Evolutionary conservation across 2,888 invertebrate species (phyloP), one percentile per base, ranked within the genome.

Genomic region (Stictocephala bisonia): DNA sequence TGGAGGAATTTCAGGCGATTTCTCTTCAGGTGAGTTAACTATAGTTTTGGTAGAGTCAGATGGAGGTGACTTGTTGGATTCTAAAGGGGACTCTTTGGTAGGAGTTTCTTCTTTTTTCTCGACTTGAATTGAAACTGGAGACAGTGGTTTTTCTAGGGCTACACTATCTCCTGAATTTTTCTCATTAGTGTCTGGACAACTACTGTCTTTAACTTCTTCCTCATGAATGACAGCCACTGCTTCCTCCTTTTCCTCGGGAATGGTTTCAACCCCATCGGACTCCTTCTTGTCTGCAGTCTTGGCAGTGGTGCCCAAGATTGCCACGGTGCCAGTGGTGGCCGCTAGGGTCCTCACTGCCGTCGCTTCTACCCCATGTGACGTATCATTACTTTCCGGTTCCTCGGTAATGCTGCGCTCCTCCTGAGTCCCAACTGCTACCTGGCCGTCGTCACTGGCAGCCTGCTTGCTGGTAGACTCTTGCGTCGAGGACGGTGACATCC

Each of bases 261-360:
- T 64, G 2, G 64, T 64, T 11, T 74, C 56, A 11, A 35, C 11
- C 9, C 29, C 35, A 3, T 76, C 71, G 6, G 71, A 71, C 13
- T 40, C 44, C 31, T 29, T 56, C 20, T 69, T 66, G 15, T 72
- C 71, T 48, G 41, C 64, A 26, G 75, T 77, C 70, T 79, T 78
- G 35, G 80, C 80, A 1, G 80, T 80, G 0, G 79, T 80, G 22
- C 79, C 78, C 7, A 80, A 58, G 53, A 80, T 80, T 4, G 81
- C 80, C 6, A 81, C 79, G 13, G 80, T 78, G 0, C 80, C 79
- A 3, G 80, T 80, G 31, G 78, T 77, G 3, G 80, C 80, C 9
- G 79, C 80, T 11, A 81, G 67, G 2, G 78, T 76, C 13, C 79
- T 70, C 9, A 79, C 78, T 1, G 80, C 80, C 3, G 79, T 80